These are phyloP conservation scores for Hypena proboscidalis DNA, from an alignment of 2,888 invertebrate genomes.

Conservation along the genomic window DNA sequence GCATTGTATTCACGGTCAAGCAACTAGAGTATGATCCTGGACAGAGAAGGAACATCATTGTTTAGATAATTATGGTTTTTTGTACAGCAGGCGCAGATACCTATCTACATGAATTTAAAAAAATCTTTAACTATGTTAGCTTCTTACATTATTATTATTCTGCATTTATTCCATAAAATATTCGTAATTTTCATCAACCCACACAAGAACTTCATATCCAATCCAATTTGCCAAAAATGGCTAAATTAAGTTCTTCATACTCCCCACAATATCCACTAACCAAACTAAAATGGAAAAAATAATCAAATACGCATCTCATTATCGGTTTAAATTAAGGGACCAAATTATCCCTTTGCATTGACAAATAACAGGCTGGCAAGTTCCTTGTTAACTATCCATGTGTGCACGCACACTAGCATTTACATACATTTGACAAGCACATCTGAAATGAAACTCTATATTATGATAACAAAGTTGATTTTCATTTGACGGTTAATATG, in stretches of 20 bases:
- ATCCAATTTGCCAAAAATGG: too few species aligned
- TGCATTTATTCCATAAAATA: too few species aligned
- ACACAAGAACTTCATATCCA: too few species aligned
- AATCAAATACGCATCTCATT: slow-evolving; percentile 81
- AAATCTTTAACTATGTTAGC: too few species aligned
- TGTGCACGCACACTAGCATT: slow-evolving; percentile 49
- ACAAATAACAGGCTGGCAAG: slow-evolving; percentile 77
- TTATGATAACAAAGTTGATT: slow-evolving; percentile 26
- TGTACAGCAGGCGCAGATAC: too few species aligned
- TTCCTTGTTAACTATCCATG: slow-evolving; percentile 75
- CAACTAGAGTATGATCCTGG: too few species aligned
- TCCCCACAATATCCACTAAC: slow-evolving; percentile 6
- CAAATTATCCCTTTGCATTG: slow-evolving; percentile 78
- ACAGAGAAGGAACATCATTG: too few species aligned
- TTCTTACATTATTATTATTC: too few species aligned
- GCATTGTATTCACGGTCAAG: too few species aligned
- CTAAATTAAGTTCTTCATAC: slow-evolving; percentile 10
- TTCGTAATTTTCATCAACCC: too few species aligned
- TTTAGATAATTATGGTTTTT: too few species aligned
- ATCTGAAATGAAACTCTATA: slow-evolving; percentile 32
- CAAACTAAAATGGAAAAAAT: slow-evolving; percentile 44
- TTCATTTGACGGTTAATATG: slow-evolving; percentile 22
- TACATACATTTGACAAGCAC: slow-evolving; percentile 34
- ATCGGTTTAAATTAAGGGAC: slow-evolving; percentile 77
- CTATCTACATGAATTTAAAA: too few species aligned